Percentiles rank a stretch among this genome's conserved stretches.
phyloP scores from a whole-genome alignment of 2,113 vertebrate genomes.

The Chauna torquata region DNA sequence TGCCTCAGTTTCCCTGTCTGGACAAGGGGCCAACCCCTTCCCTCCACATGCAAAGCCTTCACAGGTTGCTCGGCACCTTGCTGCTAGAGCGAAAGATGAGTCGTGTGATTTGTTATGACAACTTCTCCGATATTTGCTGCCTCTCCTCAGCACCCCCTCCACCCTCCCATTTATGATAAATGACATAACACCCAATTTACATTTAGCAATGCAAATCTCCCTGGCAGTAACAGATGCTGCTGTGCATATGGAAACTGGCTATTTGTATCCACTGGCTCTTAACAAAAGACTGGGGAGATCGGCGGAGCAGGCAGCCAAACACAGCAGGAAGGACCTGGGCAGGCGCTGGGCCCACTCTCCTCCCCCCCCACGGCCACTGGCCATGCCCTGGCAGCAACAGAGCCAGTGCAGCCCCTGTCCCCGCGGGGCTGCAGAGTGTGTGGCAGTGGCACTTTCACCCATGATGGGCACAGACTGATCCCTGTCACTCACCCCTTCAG shows the following conservation, averaged over 20 bases:
- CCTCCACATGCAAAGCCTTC: neutral
- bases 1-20: neutral
- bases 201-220: conserved; percentile 67
- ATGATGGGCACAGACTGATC: neutral
- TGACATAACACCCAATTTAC: conserved; percentile 54
- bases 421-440: neutral
- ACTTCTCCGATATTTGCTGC: neutral
- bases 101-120: conserved; percentile 15
- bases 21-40: no score
- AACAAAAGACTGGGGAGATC: conserved; percentile 23
- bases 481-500: accelerated
- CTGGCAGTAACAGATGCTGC: conserved; percentile 67
- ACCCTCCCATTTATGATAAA: conserved; percentile 45
- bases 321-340: neutral
- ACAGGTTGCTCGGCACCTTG: neutral
- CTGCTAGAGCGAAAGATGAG: neutral
- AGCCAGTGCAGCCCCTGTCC: neutral
- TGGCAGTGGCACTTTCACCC: neutral
- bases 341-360: neutral
- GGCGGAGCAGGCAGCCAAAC: neutral
- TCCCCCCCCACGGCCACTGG: neutral
- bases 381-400: accelerated
- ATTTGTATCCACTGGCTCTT: conserved; percentile 10
- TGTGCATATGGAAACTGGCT: conserved; percentile 45
- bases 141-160: neutral